Percentiles rank a stretch among this genome's conserved stretches.
phyloP scores from a whole-genome alignment of 2,113 vertebrate species.

The Phalacrocorax brasilianus region DNA sequence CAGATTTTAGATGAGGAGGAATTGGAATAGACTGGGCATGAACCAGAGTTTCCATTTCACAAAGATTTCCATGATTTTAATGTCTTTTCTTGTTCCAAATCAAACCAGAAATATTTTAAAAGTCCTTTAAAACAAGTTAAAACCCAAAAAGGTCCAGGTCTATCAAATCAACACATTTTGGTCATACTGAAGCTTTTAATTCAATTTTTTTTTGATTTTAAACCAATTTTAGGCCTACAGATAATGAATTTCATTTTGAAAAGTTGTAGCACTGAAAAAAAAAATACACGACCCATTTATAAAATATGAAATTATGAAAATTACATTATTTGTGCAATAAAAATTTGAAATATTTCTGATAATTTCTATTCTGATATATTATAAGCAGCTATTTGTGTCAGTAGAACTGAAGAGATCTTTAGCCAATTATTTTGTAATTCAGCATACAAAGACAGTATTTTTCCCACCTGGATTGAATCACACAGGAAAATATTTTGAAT shows the following conservation, averaged over 20 bases:
- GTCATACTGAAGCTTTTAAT: neutral
- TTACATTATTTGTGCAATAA: neutral
- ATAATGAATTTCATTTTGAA: neutral
- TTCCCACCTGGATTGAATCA: neutral
- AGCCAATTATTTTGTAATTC: neutral
- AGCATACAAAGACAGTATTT: neutral
- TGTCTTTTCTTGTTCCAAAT: neutral
- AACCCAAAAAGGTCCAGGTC: accelerated
- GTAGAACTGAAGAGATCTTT: neutral
- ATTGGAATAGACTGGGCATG: neutral
- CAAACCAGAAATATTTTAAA: neutral
- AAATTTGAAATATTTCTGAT: neutral
- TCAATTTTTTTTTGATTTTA: neutral
- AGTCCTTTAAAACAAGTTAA: neutral
- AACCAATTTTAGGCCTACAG: neutral
- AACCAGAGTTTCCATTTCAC: neutral
- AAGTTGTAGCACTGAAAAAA: neutral
- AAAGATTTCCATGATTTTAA: neutral
- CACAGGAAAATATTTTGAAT: neutral
- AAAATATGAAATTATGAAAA: neutral
- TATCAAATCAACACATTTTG: neutral
- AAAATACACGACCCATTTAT: neutral
- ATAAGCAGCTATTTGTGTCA: neutral
- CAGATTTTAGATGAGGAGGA: neutral
- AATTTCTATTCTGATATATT: neutral